Evolutionary conservation across 2,888 invertebrate species (phyloP).

Genomic region (Dichetophora obliterata): DNA sequence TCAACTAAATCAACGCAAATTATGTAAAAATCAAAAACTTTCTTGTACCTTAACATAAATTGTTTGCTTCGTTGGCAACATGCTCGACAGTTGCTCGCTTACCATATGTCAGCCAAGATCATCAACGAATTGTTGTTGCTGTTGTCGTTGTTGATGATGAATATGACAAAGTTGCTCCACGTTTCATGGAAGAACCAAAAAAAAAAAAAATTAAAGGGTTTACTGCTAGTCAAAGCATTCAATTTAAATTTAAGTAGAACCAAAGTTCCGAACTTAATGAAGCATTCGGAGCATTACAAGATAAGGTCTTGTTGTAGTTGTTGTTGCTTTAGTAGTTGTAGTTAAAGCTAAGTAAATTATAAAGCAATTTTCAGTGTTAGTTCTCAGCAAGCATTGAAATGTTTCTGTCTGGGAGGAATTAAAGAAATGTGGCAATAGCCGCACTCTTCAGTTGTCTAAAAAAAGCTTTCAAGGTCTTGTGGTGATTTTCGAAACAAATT

Average conservation of each 20-base stretch:
- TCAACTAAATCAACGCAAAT: slow-evolving; percentile 59
- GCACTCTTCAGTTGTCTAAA: too few relatives aligned
- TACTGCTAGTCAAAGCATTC: slow-evolving; percentile 19
- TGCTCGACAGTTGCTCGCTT: neutral
- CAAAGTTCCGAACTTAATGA: slow-evolving; percentile 33
- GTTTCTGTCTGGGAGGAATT: neutral
- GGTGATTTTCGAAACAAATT: too few relatives aligned
- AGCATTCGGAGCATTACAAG: slow-evolving; percentile 5
- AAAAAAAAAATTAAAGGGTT: neutral
- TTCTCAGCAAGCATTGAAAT: slow-evolving; percentile 29
- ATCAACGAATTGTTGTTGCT: slow-evolving; percentile 42
- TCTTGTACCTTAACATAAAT: slow-evolving; percentile 56
- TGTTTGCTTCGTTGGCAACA: slow-evolving; percentile 24
- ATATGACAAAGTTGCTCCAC: slow-evolving; percentile 41
- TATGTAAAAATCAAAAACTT: slow-evolving; percentile 66
- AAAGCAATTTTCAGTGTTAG: slow-evolving; percentile 59
- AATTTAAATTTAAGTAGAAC: slow-evolving; percentile 15
- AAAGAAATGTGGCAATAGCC: too few relatives aligned
- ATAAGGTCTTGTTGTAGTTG: neutral
- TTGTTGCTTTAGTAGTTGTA: slow-evolving; percentile 11
- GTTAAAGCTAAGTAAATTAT: slow-evolving; percentile 57
- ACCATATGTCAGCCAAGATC: slow-evolving; percentile 9
- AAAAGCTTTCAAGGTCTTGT: too few relatives aligned
- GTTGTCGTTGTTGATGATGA: slow-evolving; percentile 20
- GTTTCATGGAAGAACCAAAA: neutral